Conservation (phyloP, 2,113 vertebrate species). For the human region DNA sequence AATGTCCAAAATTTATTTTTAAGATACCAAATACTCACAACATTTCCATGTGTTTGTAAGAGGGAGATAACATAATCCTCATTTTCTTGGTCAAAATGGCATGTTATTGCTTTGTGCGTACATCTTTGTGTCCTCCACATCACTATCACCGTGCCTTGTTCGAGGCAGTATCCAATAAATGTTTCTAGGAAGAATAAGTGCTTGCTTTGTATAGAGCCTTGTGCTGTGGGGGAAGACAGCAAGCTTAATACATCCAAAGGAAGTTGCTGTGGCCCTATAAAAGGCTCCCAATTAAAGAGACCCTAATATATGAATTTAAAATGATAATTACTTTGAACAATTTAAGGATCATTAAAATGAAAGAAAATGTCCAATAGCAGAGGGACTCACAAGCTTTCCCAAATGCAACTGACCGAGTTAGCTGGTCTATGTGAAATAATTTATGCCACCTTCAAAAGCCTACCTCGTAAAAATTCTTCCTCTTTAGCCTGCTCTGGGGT, state of each 20-base stretch:
- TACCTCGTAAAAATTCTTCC: not conserved
- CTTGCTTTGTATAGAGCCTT: not conserved
- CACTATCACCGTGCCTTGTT: not conserved
- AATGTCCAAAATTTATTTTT: constrained; percentile 29
- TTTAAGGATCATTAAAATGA: not conserved
- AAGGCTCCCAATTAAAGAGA: not conserved
- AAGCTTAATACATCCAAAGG: not conserved
- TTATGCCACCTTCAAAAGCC: not conserved
- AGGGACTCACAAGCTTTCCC: not conserved
- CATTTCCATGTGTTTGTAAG: constrained; percentile 39
- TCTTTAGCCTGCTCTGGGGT: not conserved
- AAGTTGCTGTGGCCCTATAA: not conserved
- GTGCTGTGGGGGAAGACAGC: not conserved
- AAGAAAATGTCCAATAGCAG: not conserved
- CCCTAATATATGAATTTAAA: not conserved
- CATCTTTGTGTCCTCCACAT: not conserved
- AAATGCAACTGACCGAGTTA: not conserved
- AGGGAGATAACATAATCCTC: not conserved
- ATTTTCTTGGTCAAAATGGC: not conserved
- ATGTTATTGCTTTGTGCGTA: not conserved
- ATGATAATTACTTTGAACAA: not conserved
- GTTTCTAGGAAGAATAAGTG: not conserved
- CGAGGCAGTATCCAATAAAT: not conserved
- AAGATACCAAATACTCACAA: constrained; percentile 9
- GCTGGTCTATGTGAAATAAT: not conserved